Evolutionary conservation across 2,797 vertebrate species (phyloP).

Genomic region (Notamacropus eugenii): DNA sequence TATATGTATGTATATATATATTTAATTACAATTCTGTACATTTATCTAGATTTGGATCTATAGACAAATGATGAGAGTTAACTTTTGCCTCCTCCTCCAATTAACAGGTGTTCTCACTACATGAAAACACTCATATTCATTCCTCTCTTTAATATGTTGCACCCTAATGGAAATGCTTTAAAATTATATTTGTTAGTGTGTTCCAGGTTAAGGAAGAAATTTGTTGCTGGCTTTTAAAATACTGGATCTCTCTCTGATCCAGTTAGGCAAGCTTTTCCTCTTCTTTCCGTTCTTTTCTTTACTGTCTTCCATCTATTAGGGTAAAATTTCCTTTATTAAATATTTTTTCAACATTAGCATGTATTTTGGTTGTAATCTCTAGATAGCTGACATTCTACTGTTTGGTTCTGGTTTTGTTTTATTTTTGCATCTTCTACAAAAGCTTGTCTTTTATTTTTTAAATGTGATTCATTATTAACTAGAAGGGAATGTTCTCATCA

Average conservation of each 20-base stretch:
- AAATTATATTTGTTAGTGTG: conserved; percentile 89
- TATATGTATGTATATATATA: no score
- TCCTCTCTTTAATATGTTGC: background rate
- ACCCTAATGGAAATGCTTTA: conserved; percentile 83
- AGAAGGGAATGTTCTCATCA: conserved; percentile 98
- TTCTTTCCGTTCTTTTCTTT: conserved; percentile 99
- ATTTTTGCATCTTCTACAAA: conserved; percentile 96
- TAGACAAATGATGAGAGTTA: no score
- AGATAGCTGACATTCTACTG: conserved; percentile 99
- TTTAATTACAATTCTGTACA: no score
- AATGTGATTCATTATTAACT: conserved; percentile 97
- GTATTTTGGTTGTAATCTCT: conserved; percentile 98
- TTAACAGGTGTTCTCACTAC: no score
- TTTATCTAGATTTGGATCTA: no score
- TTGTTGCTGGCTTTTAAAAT: conserved; percentile 95
- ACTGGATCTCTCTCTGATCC: conserved; percentile 98
- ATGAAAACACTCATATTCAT: no score
- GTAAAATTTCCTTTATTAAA: conserved; percentile 98
- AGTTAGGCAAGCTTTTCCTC: conserved; percentile 98
- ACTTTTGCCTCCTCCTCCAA: no score
- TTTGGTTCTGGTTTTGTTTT: conserved; percentile 87
- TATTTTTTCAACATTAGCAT: conserved; percentile 99
- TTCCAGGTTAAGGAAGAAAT: conserved; percentile 83
- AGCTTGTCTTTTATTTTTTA: conserved; percentile 98
- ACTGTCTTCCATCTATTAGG: conserved; percentile 99